phyloP scores from a whole-genome alignment of 2,113 vertebrate species.

The Bubo bubo region DNA sequence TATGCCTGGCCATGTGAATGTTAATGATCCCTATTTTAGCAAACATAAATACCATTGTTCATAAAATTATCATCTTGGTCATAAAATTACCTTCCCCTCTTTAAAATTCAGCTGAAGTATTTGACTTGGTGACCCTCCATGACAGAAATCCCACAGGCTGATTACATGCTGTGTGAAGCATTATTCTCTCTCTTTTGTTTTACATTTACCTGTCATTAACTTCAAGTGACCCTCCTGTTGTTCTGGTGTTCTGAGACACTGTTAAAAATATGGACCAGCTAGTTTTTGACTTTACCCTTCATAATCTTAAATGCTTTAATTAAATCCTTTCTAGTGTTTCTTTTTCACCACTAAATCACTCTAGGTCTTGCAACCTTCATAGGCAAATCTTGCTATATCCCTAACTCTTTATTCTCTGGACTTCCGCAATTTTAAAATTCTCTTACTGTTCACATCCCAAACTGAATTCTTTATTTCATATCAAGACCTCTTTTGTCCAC shows the following conservation, averaged over 20 bases:
- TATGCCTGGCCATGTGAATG: not conserved
- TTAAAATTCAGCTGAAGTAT: slow-evolving; percentile 58
- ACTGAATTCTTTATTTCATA: not conserved
- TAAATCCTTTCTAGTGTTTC: slow-evolving; percentile 21
- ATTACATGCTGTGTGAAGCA: slow-evolving; percentile 63
- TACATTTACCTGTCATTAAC: slow-evolving; percentile 69
- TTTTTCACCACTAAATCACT: not conserved
- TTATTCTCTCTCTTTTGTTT: slow-evolving; percentile 62
- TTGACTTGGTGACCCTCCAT: slow-evolving; percentile 47
- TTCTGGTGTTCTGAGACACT: slow-evolving; percentile 34
- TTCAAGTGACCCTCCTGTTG: slow-evolving; percentile 59
- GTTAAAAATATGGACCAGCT: slow-evolving; percentile 44
- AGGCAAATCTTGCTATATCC: not conserved
- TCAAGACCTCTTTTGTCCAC: not conserved
- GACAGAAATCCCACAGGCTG: slow-evolving; percentile 58
- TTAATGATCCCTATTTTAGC: slow-evolving; percentile 30
- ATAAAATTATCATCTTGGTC: slow-evolving; percentile 49
- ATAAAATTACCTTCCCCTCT: slow-evolving; percentile 41
- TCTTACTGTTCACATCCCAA: not conserved
- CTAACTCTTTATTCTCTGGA: not conserved
- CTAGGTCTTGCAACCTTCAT: not conserved
- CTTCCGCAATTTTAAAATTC: not conserved
- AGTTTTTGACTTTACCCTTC: slow-evolving; percentile 30
- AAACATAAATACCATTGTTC: slow-evolving; percentile 63
- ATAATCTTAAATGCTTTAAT: slow-evolving; percentile 51